A percentile compares a stretch with the other conserved stretches of the same genome.
Evolutionary conservation across 2,113 vertebrate genomes (phyloP).

Genomic region (Dasyprocta punctata): DNA sequence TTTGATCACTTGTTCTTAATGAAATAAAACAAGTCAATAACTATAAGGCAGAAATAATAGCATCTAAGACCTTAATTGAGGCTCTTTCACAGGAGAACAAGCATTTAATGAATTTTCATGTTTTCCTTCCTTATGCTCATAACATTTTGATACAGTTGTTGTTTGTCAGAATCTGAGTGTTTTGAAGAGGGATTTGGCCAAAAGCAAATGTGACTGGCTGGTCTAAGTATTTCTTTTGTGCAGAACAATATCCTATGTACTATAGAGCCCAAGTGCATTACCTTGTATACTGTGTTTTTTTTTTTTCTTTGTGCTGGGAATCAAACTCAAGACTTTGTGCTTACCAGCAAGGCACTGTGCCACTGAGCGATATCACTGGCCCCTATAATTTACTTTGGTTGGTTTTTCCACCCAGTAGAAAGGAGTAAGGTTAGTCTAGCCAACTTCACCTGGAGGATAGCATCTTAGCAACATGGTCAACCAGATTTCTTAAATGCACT

Average conservation of each 20-base stretch:
- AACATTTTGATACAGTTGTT: conserved; percentile 48
- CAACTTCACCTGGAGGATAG: not conserved
- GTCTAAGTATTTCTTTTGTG: conserved; percentile 65
- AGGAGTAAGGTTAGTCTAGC: not conserved
- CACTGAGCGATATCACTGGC: no score
- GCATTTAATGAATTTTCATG: conserved; percentile 54
- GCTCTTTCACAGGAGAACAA: not conserved
- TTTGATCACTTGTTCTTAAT: conserved; percentile 57
- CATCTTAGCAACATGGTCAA: not conserved
- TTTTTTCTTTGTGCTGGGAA: no score
- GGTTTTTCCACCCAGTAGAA: conserved; percentile 26
- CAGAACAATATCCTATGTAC: conserved; percentile 43
- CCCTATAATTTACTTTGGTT: conserved; percentile 54
- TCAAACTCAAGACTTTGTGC: no score
- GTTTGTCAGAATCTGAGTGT: conserved; percentile 23
- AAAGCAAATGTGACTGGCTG: conserved; percentile 47
- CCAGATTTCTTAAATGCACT: not conserved
- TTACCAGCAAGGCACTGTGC: no score
- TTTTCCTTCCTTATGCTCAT: conserved; percentile 8
- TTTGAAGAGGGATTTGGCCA: not conserved
- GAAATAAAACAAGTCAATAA: conserved; percentile 54
- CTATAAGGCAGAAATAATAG: conserved; percentile 47
- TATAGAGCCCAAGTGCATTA: not conserved
- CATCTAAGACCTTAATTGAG: conserved; percentile 37
- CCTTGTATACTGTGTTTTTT: not conserved